A percentile compares a stretch with the other conserved stretches of the same genome.
Conservation (phyloP, 2,797 vertebrate species). For the Notoglanidium macrostoma region DNA sequence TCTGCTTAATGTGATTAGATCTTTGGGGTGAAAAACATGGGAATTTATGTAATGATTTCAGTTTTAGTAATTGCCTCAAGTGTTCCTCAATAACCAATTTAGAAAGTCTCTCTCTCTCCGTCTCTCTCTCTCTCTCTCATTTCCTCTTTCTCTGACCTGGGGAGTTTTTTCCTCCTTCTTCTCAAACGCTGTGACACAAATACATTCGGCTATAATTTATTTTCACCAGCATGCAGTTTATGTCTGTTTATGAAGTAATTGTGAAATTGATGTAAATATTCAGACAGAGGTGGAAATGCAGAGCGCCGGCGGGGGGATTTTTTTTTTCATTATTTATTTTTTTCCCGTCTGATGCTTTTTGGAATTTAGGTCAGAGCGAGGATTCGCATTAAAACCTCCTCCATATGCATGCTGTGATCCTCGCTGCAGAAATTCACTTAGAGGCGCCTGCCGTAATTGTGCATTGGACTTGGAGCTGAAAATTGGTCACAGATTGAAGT, state of each 20-base stretch:
- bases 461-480: conserved; percentile 62
- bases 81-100: conserved; percentile 54
- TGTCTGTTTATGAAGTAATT: conserved; percentile 62
- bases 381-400: conserved; percentile 67
- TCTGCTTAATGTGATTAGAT: conserved; percentile 54
- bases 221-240: conserved; percentile 50
- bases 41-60: conserved; percentile 58
- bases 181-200: conserved; percentile 53
- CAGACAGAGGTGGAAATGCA: conserved; percentile 59
- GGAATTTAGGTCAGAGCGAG: conserved; percentile 70
- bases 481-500: conserved; percentile 72
- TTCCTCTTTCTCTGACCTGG: conserved; percentile 9
- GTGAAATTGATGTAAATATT: conserved; percentile 70
- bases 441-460: conserved; percentile 64
- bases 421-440: conserved; percentile 62
- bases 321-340: neutral
- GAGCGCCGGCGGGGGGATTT: conserved; percentile 13
- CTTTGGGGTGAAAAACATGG: conserved; percentile 53
- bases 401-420: conserved; percentile 68
- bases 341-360: conserved; percentile 27
- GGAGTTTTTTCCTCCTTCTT: conserved; percentile 15
- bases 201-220: conserved; percentile 54
- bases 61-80: conserved; percentile 57
- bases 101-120: conserved; percentile 35
- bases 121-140: conserved; percentile 21